Conservation (phyloP, 2,888 invertebrate genomes). For the Drosophila kambysellisi region DNA sequence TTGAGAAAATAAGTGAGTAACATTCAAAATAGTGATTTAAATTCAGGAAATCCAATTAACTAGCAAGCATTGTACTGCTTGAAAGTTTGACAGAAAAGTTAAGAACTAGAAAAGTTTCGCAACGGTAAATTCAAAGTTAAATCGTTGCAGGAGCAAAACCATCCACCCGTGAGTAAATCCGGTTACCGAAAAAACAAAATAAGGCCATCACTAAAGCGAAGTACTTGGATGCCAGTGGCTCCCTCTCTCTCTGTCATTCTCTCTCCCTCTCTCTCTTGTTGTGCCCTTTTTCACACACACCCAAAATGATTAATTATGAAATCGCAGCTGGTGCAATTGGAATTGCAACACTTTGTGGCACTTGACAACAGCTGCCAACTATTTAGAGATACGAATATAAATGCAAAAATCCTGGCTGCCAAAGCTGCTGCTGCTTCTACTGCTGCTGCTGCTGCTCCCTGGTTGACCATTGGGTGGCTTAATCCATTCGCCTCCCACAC, state of each 20-base stretch:
- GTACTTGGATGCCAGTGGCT: background rate
- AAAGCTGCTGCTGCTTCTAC: background rate
- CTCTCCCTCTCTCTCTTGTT: background rate
- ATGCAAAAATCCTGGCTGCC: constrained; percentile 33
- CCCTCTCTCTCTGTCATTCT: background rate
- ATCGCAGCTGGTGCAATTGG: constrained; percentile 59
- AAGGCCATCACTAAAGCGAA: background rate
- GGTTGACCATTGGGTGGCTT: constrained; percentile 31
- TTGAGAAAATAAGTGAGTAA: background rate
- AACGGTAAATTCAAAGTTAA: background rate
- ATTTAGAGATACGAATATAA: constrained; percentile 19
- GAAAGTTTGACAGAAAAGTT: background rate
- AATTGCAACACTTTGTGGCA: constrained; percentile 41
- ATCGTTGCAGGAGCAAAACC: background rate
- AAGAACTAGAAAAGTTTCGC: background rate
- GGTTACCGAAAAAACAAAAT: background rate
- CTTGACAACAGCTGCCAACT: constrained; percentile 40
- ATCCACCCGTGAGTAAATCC: background rate
- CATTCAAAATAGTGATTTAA: background rate
- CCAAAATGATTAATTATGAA: constrained; percentile 54
- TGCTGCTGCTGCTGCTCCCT: constrained; percentile 7
- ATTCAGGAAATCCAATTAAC: background rate
- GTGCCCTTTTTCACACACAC: constrained; percentile 2
- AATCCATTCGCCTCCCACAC: background rate
- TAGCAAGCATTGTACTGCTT: background rate